These are phyloP conservation scores for Hoplodrina blanda DNA, from an alignment of 2,888 invertebrate genomes.

Conservation along the genomic window DNA sequence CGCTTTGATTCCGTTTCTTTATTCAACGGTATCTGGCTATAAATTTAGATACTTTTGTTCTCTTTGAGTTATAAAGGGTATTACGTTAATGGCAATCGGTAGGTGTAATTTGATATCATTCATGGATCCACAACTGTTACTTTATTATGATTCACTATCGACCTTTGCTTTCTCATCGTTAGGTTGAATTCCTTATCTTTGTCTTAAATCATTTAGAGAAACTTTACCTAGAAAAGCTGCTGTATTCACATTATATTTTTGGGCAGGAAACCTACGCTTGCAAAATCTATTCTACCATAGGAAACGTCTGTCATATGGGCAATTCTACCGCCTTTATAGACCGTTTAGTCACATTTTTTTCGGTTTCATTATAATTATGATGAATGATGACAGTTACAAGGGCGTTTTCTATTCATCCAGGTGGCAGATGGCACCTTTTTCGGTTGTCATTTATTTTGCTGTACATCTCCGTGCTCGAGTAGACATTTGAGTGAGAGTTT, in stretches of 20 bases:
- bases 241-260: background rate
- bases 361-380: constrained; percentile 77
- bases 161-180: constrained; percentile 70
- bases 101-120: constrained; percentile 88
- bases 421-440: constrained; percentile 72
- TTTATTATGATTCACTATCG: constrained; percentile 79
- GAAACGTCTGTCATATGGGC: constrained; percentile 17
- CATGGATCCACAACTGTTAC: constrained; percentile 79
- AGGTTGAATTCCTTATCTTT: constrained; percentile 13
- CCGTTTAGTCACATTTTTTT: constrained; percentile 69
- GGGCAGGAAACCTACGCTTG: background rate
- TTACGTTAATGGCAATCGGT: constrained; percentile 90
- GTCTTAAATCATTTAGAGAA: constrained; percentile 9
- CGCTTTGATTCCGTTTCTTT: constrained; percentile 88
- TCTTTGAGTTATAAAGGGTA: constrained; percentile 89
- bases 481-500: constrained; percentile 48
- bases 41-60: constrained; percentile 88
- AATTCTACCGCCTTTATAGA: constrained; percentile 44
- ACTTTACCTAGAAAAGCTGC: background rate
- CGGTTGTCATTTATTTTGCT: constrained; percentile 50
- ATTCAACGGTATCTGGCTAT: constrained; percentile 87
- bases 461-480: constrained; percentile 42
- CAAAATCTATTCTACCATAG: constrained; percentile 9
- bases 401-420: constrained; percentile 73
- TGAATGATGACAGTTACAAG: constrained; percentile 76